A percentile compares a stretch with the other conserved stretches of the same genome.
phyloP scores from a whole-genome alignment of 2,113 vertebrate species.

The Mirza zaza region DNA sequence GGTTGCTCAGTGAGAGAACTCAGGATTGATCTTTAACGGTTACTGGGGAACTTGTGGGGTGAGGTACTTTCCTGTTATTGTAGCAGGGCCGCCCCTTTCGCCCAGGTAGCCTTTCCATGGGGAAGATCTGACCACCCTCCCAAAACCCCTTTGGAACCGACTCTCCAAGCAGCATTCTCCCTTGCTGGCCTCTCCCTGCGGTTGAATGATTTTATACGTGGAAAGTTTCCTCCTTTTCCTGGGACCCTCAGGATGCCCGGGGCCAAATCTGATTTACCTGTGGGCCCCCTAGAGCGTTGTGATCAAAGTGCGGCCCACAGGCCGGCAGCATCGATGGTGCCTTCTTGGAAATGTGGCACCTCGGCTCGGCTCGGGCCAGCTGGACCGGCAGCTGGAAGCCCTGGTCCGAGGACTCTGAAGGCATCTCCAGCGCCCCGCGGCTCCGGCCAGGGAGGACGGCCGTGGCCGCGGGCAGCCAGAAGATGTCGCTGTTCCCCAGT shows the following conservation, averaged over 20 bases:
- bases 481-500: slow-evolving; percentile 66
- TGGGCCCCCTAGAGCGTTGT: neutral
- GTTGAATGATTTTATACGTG: neutral
- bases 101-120: neutral
- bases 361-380: neutral
- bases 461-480: neutral
- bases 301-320: neutral
- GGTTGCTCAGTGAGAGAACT: too few species aligned
- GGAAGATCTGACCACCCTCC: neutral
- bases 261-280: neutral
- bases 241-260: neutral
- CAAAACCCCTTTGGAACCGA: neutral
- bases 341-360: neutral
- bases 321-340: neutral
- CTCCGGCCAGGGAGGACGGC: neutral
- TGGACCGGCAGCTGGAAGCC: neutral
- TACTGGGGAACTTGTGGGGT: too few species aligned
- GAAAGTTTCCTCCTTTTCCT: neutral
- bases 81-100: too few species aligned
- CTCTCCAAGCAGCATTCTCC: neutral
- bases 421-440: neutral
- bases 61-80: too few species aligned
- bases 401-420: neutral
- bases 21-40: too few species aligned
- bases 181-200: neutral